phyloP scores from a whole-genome alignment of 2,113 vertebrate genomes.

The Lates calcarifer region DNA sequence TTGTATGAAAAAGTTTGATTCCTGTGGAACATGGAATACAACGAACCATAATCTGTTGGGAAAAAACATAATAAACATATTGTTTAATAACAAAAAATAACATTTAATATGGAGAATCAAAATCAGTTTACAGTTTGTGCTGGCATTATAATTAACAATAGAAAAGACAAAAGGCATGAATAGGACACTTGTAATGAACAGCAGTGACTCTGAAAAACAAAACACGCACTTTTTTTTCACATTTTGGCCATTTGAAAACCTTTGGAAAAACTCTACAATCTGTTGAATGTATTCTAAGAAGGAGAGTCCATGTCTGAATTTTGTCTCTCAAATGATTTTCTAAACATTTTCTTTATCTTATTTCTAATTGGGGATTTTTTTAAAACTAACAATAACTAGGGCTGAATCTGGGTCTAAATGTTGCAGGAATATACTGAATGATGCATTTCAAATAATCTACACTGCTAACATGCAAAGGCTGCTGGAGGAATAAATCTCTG shows the following conservation, averaged over 20 bases:
- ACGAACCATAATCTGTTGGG: constrained; percentile 10
- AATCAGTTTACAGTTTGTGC: constrained; percentile 67
- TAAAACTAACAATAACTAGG: constrained; percentile 7
- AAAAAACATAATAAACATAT: constrained; percentile 51
- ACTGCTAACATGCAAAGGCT: constrained; percentile 46
- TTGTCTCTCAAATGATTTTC: not conserved
- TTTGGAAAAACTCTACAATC: constrained; percentile 15
- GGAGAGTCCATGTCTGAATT: not conserved
- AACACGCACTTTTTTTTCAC: not conserved
- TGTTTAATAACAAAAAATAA: constrained; percentile 74
- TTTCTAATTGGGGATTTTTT: constrained; percentile 24
- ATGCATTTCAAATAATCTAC: constrained; percentile 32
- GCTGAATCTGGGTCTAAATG: constrained; percentile 7
- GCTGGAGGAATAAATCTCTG: not conserved
- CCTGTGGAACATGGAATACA: constrained; percentile 21
- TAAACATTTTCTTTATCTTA: constrained; percentile 15
- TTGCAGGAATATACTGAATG: constrained; percentile 7
- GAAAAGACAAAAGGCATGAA: constrained; percentile 76
- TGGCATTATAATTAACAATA: constrained; percentile 67
- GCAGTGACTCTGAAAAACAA: constrained; percentile 5
- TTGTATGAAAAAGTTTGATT: not conserved
- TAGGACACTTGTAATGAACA: constrained; percentile 60
- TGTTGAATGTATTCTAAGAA: not conserved
- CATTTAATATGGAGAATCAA: constrained; percentile 70
- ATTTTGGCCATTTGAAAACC: constrained; percentile 64